These are phyloP conservation scores for Damaliscus lunatus DNA, from an alignment of 2,113 vertebrate species.

Conservation along the genomic window DNA sequence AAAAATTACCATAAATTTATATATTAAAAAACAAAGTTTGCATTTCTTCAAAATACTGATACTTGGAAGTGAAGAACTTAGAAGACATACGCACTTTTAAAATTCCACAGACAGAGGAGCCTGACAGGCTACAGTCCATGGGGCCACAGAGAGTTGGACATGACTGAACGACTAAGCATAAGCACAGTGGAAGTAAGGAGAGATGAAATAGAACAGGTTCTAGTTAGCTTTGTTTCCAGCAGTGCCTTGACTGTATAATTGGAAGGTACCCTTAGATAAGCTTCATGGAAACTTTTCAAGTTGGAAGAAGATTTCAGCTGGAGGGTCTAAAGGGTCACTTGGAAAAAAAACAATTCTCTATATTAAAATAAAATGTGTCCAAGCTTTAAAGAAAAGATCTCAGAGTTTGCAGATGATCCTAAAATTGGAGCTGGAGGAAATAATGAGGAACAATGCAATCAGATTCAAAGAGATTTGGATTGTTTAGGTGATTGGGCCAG, in stretches of 20 bases:
- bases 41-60: slow-evolving; percentile 46
- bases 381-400: slow-evolving; percentile 69
- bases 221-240: slow-evolving; percentile 29
- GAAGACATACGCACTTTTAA: not conserved
- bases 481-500: slow-evolving; percentile 83
- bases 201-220: not conserved
- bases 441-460: slow-evolving; percentile 76
- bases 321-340: slow-evolving; percentile 55
- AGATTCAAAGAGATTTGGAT: slow-evolving; percentile 76
- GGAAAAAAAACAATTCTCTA: slow-evolving; percentile 40
- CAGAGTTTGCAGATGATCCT: slow-evolving; percentile 71
- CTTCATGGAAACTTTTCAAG: slow-evolving; percentile 65
- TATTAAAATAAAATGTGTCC: slow-evolving; percentile 72
- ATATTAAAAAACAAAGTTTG: slow-evolving; percentile 2
- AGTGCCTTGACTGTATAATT: slow-evolving; percentile 24
- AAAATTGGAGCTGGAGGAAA: slow-evolving; percentile 72
- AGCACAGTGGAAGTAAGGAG: not conserved
- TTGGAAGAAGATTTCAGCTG: slow-evolving; percentile 67
- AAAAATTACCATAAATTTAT: not conserved
- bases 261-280: slow-evolving; percentile 56
- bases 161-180: accelerated
- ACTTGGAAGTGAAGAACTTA: slow-evolving; percentile 21
- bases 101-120: not conserved
- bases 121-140: not conserved
- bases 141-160: not conserved